Evolutionary conservation across 2,888 invertebrate genomes (phyloP).

Genomic region (Melanargia galathea): DNA sequence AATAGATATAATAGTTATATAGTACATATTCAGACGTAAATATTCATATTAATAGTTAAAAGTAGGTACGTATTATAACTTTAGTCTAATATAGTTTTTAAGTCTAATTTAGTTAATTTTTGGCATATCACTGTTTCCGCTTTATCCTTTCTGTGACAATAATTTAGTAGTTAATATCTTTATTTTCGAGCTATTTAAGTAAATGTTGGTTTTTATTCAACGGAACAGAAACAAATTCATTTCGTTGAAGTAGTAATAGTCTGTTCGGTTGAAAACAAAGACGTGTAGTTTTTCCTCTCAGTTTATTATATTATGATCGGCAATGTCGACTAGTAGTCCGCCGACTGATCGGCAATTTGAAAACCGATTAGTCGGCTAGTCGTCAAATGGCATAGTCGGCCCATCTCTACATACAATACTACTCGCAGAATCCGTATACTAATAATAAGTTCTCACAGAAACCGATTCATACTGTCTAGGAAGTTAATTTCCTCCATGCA

Average conservation of each 20-base stretch:
- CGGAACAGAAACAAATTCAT: slow-evolving; percentile 28
- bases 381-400: no score
- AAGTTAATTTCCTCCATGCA: slow-evolving; percentile 58
- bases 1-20: no score
- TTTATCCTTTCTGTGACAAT: background rate
- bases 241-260: slow-evolving; percentile 28
- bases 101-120: no score
- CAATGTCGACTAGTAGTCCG: no score
- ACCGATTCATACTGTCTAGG: slow-evolving; percentile 44
- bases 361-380: no score
- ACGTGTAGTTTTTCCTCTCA: background rate
- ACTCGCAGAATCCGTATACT: background rate
- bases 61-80: no score
- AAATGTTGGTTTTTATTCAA: slow-evolving; percentile 57
- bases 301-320: no score
- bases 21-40: no score
- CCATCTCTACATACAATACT: background rate
- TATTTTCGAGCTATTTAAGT: slow-evolving; percentile 53
- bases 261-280: slow-evolving; percentile 12
- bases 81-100: no score
- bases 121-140: background rate
- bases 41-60: no score
- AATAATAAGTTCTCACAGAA: background rate
- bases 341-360: no score
- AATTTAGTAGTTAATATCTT: background rate